Base-by-base conservation (phyloP, 1,140 invertebrate genomes). In the Megalonaias nervosa region DNA sequence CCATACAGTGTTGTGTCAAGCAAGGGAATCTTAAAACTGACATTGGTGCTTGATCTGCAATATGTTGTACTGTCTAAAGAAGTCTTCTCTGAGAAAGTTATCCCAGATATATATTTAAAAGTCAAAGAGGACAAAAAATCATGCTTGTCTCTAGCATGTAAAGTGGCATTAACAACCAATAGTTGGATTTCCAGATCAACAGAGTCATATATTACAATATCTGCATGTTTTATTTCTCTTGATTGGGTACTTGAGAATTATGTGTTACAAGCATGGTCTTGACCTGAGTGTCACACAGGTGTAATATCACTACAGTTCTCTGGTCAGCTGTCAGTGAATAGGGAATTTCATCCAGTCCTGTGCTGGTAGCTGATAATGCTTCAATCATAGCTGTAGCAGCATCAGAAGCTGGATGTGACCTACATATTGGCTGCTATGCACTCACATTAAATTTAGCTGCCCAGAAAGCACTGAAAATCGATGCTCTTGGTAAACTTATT, bases 361-460 rank as follows among this genome's bases (percentile, higher is more conserved):
- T 56, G 48, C 23, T 62, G 56, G n/a, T 70, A 26, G 59, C 74
- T 48, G 74, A 76, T 56, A 70, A 64, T 70, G 74, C 74, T 12
- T 16, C 26, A 23, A 76, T 62, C 56, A 76, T 76, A 58, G 13
- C 23, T 9, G 23, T 5, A n/a, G 67, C 61, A 61, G 64, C 19
- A 9, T 64, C 13, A 76, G 14, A 15, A 62, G 6, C 57, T 21
- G 67, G 48, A 55, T 74, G 9, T 31, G 21, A 31, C 5, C 67
- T 58, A 16, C 76, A 78, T 56, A 59, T 78, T n/a, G n/a, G n/a
- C n/a, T n/a, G n/a, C 62, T 78, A 67, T 67, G 76, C 69, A 16
- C 69, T 60, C 38, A 72, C 69, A n/a, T 61, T 78, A 21, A 78
- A 78, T 56, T 21, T 78, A n/a, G 76, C 69, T 67, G 76, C 59